These are phyloP conservation scores for Archivesica marissinica DNA, from an alignment of 1,140 invertebrate species.

Conservation along the genomic window DNA sequence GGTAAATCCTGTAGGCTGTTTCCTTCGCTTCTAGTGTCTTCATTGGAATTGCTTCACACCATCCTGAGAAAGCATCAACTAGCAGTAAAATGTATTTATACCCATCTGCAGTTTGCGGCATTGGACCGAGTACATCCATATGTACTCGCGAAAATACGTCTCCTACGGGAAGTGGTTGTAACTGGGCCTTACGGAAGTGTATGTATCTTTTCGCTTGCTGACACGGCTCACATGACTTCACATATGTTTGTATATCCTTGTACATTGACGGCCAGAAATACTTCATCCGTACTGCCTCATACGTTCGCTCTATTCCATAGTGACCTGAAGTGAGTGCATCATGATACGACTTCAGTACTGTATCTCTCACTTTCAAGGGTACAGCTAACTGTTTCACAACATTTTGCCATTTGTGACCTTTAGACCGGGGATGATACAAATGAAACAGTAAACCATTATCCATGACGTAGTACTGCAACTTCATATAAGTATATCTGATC, in stretches of 20 bases:
- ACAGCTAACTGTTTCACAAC: conserved; percentile 37
- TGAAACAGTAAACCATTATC: conserved; percentile 39
- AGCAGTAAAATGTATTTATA: conserved; percentile 64
- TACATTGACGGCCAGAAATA: conserved; percentile 40
- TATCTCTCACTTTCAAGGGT: conserved; percentile 12
- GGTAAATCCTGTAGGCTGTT: conserved; percentile 53
- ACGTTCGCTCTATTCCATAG: conserved; percentile 39
- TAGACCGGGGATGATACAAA: conserved; percentile 32
- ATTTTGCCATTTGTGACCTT: conserved; percentile 31
- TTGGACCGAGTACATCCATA: conserved; percentile 36
- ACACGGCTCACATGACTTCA: conserved; percentile 49
- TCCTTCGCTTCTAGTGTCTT: conserved; percentile 29
- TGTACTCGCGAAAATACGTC: conserved; percentile 3
- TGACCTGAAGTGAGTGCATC: conserved; percentile 49
- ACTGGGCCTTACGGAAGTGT: conserved; percentile 1
- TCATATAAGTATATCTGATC: no score
- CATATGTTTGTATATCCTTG: conserved; percentile 27
- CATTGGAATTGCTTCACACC: conserved; percentile 61
- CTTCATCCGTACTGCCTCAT: conserved; percentile 36
- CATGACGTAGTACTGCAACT: conserved; percentile 15
- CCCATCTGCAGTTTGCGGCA: conserved; percentile 34
- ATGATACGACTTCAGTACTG: conserved; percentile 38
- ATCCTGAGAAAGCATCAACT: conserved; percentile 61
- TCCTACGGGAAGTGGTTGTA: conserved; percentile 21
- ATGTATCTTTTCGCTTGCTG: conserved; percentile 19